Base-by-base conservation (phyloP, 92 coral and sea anemone genomes). In the Paramuricea clavata region DNA sequence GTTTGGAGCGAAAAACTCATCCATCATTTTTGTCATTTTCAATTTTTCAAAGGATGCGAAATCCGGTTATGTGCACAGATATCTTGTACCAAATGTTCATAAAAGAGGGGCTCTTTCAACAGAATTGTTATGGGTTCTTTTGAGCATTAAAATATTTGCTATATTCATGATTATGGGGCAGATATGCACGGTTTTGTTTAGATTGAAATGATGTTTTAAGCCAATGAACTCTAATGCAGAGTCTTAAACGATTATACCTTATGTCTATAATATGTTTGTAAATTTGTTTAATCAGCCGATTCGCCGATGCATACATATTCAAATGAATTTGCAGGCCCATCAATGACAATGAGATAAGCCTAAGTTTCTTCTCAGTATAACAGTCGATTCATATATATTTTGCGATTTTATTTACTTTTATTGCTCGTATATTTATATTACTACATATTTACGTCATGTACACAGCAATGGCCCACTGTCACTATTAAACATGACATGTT, bases 21-120 rank as follows among this genome's bases (percentile, higher is more conserved):
- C 84, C 84, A 79, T 79, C 84, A 79, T 79, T 79, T 76, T 79
- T 79, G 84, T 79, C 84, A 79, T 41, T 79, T 79, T 44, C 32
- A 21, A 39, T 79, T 79, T 76, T 59, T 79, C 84, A 79, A 79
- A 79, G 84, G 84, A 42, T 56, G 84, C 84, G 84, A 79, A 79
- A 57, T 79, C 84, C 84, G 84, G 84, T 60, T 43, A 56, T 60
- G 83, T 26, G 49, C 42, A 33, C 16, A 49, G 83, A 52, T 56
- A 59, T 19, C 31, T 23, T 79, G 69, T 79, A 76, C 73, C 64
- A 50, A 76, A 49, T 76, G 82, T 26, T 50, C 69, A 52, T 56
- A 76, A 76, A 49, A 76, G 82, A 27, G 39, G 26, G 30, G 12
- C 12, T 32, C 82, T 49, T 76, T 25, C 82, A 36, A 33, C 64